Evolutionary conservation across 1,140 invertebrate species (phyloP).

Genomic region (Bacillus rossius): DNA sequence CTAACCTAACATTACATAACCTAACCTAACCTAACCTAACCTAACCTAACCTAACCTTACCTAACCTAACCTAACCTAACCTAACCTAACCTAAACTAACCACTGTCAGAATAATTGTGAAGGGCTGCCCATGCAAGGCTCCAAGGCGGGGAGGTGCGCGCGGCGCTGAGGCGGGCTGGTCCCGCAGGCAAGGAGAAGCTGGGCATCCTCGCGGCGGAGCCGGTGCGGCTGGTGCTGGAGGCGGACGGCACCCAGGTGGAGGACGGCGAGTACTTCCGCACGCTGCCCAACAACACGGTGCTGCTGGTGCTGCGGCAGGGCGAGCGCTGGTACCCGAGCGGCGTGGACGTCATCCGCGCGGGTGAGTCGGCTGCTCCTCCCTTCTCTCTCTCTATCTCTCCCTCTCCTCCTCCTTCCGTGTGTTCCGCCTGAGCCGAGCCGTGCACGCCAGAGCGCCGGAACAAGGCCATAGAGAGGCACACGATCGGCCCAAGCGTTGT

Average conservation of each 20-base stretch:
- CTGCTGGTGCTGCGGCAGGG: slow-evolving; percentile 79
- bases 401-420: not conserved
- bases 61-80: too few relatives aligned
- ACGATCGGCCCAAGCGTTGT: too few relatives aligned
- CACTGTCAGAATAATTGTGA: too few relatives aligned
- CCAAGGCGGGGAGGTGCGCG: too few relatives aligned
- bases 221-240: slow-evolving; percentile 82
- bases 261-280: slow-evolving; percentile 90
- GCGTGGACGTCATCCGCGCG: slow-evolving; percentile 87
- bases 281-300: slow-evolving; percentile 84
- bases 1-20: too few relatives aligned
- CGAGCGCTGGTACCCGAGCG: slow-evolving; percentile 86
- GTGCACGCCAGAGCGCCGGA: too few relatives aligned
- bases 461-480: too few relatives aligned
- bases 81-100: too few relatives aligned
- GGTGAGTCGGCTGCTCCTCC: slow-evolving; percentile 57
- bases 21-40: too few relatives aligned
- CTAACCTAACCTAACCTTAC: too few relatives aligned
- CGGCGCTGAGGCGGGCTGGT: not conserved
- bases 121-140: too few relatives aligned
- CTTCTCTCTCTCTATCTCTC: not conserved
- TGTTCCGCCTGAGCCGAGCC: too few relatives aligned
- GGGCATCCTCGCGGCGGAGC: slow-evolving; percentile 73
- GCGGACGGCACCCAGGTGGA: slow-evolving; percentile 93
- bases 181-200: slow-evolving; percentile 80